Percentiles rank a stretch among this genome's conserved stretches.
Conservation (phyloP, 2,888 invertebrate species). For the Drosophila neutralis region DNA sequence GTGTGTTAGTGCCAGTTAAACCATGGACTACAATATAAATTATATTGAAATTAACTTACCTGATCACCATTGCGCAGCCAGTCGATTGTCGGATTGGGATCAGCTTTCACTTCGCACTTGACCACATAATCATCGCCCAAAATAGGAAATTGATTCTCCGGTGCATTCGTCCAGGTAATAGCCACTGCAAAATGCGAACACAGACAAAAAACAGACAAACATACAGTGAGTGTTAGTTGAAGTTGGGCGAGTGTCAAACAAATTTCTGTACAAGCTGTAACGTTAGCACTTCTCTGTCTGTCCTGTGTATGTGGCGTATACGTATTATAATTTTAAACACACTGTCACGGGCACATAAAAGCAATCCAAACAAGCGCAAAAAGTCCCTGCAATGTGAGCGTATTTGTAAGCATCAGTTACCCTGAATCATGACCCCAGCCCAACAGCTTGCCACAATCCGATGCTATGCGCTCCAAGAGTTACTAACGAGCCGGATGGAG, state of each 20-base stretch:
- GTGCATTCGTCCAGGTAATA: conserved; percentile 94
- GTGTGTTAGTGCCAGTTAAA: background rate
- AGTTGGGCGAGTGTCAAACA: conserved; percentile 22
- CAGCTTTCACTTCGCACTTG: conserved; percentile 93
- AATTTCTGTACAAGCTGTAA: conserved; percentile 17
- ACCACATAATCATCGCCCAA: conserved; percentile 91
- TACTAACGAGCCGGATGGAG: conserved; percentile 62
- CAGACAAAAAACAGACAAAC: background rate
- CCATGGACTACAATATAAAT: background rate
- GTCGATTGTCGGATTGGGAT: conserved; percentile 93
- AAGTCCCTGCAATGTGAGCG: conserved; percentile 56
- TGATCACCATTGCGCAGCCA: conserved; percentile 92
- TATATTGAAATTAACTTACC: conserved; percentile 83
- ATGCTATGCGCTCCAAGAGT: conserved; percentile 41
- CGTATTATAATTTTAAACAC: conserved; percentile 62
- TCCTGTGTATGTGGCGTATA: conserved; percentile 45
- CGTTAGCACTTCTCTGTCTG: conserved; percentile 8
- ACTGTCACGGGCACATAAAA: conserved; percentile 56
- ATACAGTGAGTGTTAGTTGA: background rate
- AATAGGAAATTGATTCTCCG: conserved; percentile 92
- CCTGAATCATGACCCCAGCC: conserved; percentile 18
- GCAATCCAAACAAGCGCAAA: conserved; percentile 56
- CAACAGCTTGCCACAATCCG: conserved; percentile 32
- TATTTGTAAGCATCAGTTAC: conserved; percentile 42
- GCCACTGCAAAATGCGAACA: conserved; percentile 87